Base-by-base conservation (phyloP, 2,888 invertebrate species). In the Hydraecia micacea region DNA sequence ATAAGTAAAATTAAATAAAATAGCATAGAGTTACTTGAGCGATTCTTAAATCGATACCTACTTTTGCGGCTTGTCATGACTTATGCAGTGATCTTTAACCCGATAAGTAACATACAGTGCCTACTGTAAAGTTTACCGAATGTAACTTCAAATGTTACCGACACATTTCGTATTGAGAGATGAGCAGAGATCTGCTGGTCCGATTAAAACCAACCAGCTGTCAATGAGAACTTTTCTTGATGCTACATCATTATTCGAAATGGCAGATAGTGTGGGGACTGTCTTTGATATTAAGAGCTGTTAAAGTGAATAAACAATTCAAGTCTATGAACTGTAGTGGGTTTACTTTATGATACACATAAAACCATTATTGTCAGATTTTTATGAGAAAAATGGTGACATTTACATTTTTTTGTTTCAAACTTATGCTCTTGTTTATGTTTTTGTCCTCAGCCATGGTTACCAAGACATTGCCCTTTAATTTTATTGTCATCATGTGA, bases 61-160 rank as follows among this genome's bases (percentile, higher is more conserved):
- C 21, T 65, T 77, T 60, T 58, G 69, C 69, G 46, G 60, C 8
- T 60, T 73, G 60, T 72, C 73, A 73, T 80, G 80, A 77, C 36
- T 68, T 86, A 67, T 79, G 73, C 73, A 46, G 68, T 79, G 84
- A 85, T 68, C 86, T 85, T 83, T 85, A 66, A 76, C 84, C 83
- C 28, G 46, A 74, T 72, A 72, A 75, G 79, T 76, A 76, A 85
- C 75, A 72, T 69, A 68, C 46, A 75, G 73, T 46, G 13, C 73
- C 36, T 36, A 75, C 52, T 46, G 32, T 74, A 83, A 85, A 85
- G 73, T 86, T 83, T 74, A 76, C 71, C 67, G 70, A 86, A 73
- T 74, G 75, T 83, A 13, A 83, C 65, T 68, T 86, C 79, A 83
- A 83, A 82, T 83, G 73, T 86, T 79, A 62, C 68, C 77, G 58